Evolutionary conservation across 2,797 vertebrate species (phyloP), one percentile per base, ranked within the genome.

Genomic region (Thaleichthys pacificus): DNA sequence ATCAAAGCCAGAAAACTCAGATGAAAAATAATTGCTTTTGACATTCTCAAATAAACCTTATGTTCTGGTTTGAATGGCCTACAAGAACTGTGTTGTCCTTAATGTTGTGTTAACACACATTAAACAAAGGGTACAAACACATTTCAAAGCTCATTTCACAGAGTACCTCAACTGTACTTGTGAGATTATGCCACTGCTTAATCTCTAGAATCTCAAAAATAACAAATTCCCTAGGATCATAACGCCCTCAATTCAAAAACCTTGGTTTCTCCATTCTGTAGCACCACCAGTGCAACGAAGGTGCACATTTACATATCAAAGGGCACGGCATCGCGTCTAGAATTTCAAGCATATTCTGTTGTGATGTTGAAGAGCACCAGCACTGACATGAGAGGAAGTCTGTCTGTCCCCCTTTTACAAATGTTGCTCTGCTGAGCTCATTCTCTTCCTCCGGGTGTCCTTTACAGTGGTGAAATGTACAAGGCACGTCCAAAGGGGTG

Each of bases 271-370:
- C 86, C 87, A 84, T 90, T 91, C 90, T 84, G 86, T 81, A 80
- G 79, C 80, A 81, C 80, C 87, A 82, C 68, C 82, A 84, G 91
- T 93, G 91, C 92, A 93, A 89, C 81, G 88, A 92, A 92, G 91
- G 92, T 92, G 87, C 86, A 88, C 91, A 94, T 94, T 94, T 90
- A 80, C 93, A 94, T 93, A 93, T 94, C 92, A 94, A 94, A 94
- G 91, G 86, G 74, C 77, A 82, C 82, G 14, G 79, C 73, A 15
- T 81, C 85, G 81, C 75, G 89, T 88, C 77, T 85, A 73, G 92
- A 92, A 94, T 94, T 91, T 89, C 89, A 93, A 93, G 86, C 83
- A 82, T 79, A 83, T 88, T 89, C 88, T 90, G 91, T 91, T 90
- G 89, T 91, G 86, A 91, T 90, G 88, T 87, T 89, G 89, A 90